Evolutionary conservation across 2,113 vertebrate species (phyloP).

Genomic region (Notothenia coriiceps): DNA sequence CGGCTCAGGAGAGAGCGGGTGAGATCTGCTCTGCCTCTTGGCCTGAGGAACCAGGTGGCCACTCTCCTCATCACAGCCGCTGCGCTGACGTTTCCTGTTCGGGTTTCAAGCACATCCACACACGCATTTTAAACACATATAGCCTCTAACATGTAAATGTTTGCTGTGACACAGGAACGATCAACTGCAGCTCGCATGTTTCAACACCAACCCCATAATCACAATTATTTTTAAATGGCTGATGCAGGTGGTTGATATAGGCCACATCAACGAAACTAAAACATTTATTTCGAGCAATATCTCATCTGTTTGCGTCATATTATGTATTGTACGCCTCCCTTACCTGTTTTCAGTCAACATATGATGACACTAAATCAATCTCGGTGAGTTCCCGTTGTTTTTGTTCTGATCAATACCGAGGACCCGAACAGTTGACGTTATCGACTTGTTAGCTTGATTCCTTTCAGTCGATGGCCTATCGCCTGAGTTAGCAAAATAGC

Average conservation of each 20-base stretch:
- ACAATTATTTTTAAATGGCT: background rate
- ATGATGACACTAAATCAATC: slow-evolving; percentile 54
- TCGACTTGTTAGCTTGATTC: slow-evolving; percentile 26
- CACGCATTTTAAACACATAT: background rate
- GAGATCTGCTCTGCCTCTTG: slow-evolving; percentile 88
- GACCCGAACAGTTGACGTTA: slow-evolving; percentile 2
- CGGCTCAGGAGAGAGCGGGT: slow-evolving; percentile 81
- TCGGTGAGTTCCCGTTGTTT: slow-evolving; percentile 16
- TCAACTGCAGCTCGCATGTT: background rate
- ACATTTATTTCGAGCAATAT: background rate
- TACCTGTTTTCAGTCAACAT: slow-evolving; percentile 87
- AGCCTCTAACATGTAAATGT: background rate
- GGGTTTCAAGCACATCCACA: background rate
- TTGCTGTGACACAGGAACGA: background rate
- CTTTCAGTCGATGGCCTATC: slow-evolving; percentile 43
- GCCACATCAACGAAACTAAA: background rate
- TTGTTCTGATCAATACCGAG: slow-evolving; percentile 3
- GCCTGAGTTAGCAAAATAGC: slow-evolving; percentile 33
- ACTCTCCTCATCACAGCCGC: slow-evolving; percentile 88
- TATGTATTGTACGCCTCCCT: background rate
- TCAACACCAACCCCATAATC: background rate
- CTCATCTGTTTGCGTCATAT: background rate
- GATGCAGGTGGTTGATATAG: background rate
- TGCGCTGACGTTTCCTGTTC: slow-evolving; percentile 91
- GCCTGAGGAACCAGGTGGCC: slow-evolving; percentile 87